A percentile compares a stretch with the other conserved stretches of the same genome.
phyloP scores from a whole-genome alignment of 1,140 invertebrate species.

The Megathymus violae region DNA sequence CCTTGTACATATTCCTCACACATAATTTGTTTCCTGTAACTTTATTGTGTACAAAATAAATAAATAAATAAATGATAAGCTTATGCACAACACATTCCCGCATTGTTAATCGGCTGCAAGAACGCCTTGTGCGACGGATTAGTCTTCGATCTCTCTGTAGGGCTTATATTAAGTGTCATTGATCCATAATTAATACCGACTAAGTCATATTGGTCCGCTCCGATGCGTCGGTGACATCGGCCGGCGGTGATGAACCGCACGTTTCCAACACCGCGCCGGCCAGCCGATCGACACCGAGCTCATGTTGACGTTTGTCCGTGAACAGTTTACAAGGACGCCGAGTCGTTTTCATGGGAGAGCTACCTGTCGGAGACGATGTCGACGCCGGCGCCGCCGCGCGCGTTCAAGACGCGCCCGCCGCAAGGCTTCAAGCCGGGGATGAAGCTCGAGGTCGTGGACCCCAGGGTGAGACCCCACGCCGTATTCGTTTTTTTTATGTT shows the following conservation, averaged over 20 bases:
- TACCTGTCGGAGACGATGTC: constrained; percentile 92
- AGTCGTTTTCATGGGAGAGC: constrained; percentile 92
- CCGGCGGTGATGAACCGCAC: neutral
- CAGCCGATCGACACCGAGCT: too few species aligned
- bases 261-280: too few species aligned
- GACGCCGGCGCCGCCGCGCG: constrained; percentile 90
- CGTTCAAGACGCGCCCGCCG: constrained; percentile 91
- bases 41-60: too few species aligned
- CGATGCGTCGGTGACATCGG: neutral
- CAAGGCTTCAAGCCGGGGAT: constrained; percentile 94
- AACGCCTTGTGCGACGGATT: neutral
- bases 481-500: too few species aligned
- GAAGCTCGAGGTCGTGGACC: constrained; percentile 96
- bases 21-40: too few species aligned
- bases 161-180: neutral
- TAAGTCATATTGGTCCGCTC: neutral
- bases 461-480: constrained; percentile 90
- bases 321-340: constrained; percentile 88
- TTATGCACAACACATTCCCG: neutral
- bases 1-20: too few species aligned
- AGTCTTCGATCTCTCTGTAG: neutral
- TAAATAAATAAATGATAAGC: neutral
- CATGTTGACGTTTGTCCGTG: constrained; percentile 33
- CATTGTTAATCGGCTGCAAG: neutral
- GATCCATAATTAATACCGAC: neutral